These are phyloP conservation scores for Morelia viridis DNA, from an alignment of 2,797 vertebrate genomes.

Conservation along the genomic window DNA sequence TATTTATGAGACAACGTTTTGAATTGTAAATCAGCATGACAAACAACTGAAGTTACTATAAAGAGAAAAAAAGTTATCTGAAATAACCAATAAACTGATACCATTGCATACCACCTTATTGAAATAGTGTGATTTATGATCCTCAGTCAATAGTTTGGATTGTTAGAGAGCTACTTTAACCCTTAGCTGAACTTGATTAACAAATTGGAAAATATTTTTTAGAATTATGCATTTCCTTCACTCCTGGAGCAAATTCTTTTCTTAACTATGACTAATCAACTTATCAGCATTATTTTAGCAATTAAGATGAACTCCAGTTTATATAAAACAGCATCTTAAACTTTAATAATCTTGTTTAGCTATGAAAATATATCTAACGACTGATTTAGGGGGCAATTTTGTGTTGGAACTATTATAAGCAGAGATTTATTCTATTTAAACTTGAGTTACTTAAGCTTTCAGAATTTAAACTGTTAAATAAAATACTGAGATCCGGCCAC, in stretches of 20 bases:
- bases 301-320: background rate
- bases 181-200: background rate
- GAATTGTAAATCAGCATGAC: background rate
- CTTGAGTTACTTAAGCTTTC: background rate
- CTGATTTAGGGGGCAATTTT: background rate
- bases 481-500: background rate
- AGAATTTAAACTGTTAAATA: conserved; percentile 26
- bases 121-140: background rate
- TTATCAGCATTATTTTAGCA: background rate
- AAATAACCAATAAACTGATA: background rate
- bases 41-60: background rate
- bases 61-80: background rate
- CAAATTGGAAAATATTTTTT: background rate
- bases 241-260: background rate
- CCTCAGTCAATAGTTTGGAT: background rate
- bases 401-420: background rate
- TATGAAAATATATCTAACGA: background rate
- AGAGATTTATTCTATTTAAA: background rate
- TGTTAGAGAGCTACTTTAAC: background rate
- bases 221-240: background rate
- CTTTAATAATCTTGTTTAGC: background rate
- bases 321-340: background rate
- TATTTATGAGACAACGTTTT: background rate
- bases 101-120: background rate
- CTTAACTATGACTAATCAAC: background rate